A percentile compares a stretch with the other conserved stretches of the same genome.
Evolutionary conservation across 2,888 invertebrate species (phyloP).

Genomic region (Gymnosoma rotundatum): DNA sequence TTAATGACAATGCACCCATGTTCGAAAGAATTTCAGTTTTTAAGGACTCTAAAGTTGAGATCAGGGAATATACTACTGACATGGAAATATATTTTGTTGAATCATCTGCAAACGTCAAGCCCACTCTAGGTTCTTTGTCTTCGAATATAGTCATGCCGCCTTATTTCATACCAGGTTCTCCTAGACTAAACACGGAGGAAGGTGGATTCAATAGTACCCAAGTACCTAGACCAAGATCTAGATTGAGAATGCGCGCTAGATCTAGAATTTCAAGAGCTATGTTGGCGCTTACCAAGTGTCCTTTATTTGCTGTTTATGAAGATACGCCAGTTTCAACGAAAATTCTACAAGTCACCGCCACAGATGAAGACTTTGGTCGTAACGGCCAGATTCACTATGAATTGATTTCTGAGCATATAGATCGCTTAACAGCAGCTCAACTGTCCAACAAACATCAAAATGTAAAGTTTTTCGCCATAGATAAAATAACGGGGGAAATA

Average conservation of each 20-base stretch:
- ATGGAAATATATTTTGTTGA: slow-evolving; percentile 82
- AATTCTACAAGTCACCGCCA: slow-evolving; percentile 87
- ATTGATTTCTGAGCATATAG: slow-evolving; percentile 86
- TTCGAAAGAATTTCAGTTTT: slow-evolving; percentile 88
- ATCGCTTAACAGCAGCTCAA: slow-evolving; percentile 82
- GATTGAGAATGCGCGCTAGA: slow-evolving; percentile 74
- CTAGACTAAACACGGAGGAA: slow-evolving; percentile 74
- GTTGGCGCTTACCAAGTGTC: slow-evolving; percentile 78
- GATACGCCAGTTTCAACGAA: slow-evolving; percentile 87
- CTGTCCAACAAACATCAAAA: slow-evolving; percentile 70
- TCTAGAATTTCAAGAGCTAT: slow-evolving; percentile 71
- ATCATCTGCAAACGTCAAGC: slow-evolving; percentile 73
- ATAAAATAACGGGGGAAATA: slow-evolving; percentile 89
- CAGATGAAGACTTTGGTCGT: slow-evolving; percentile 87
- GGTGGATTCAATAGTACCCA: slow-evolving; percentile 66
- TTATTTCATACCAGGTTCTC: slow-evolving; percentile 80
- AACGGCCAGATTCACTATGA: slow-evolving; percentile 89
- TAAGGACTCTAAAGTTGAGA: slow-evolving; percentile 86
- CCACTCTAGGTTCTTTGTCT: slow-evolving; percentile 69
- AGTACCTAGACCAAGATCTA: slow-evolving; percentile 60
- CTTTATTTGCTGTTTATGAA: slow-evolving; percentile 88
- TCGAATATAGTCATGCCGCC: slow-evolving; percentile 75
- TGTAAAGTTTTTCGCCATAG: slow-evolving; percentile 87
- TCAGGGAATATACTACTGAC: slow-evolving; percentile 85
- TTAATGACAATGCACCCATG: slow-evolving; percentile 90